Base-by-base conservation (phyloP, 2,888 invertebrate genomes). In the Xanthorhoe spadicearia region DNA sequence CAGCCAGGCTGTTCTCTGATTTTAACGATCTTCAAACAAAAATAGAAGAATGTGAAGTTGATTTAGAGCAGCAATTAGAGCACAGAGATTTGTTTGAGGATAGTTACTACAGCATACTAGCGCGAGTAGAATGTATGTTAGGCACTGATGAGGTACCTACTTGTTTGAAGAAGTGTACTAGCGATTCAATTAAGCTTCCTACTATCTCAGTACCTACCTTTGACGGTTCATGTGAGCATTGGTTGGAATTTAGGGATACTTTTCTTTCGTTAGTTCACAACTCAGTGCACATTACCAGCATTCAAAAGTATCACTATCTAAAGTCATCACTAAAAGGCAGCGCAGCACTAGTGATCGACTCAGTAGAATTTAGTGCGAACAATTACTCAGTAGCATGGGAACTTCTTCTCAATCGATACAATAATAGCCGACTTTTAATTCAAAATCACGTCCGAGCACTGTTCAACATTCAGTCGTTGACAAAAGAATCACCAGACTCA, bases 301-400 rank as follows among this genome's bases (percentile, higher is more conserved):
- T 74, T 10, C 69, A 72, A 50, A 74, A 72, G 23, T 70, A 70
- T 50, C 70, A 74, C 28, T 71, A 74, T 59, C 50, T 73, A 19
- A 66, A 61, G 28, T 71, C 71, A 2, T 64, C 71, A 0, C 64
- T 74, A 6, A 64, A 17, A 8, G 74, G 69, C 8, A 49, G 19
- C 18, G 71, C 72, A 2, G 15, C 49, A 0, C 64, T 60, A 28
- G 66, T 73, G 0, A 70, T 73, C 0, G 63, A 57, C 8, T 61
- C 69, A 2, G 32, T 75, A 50, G 73, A 73, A 35, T 70, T 73
- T 35, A 63, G 69, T 43, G 48, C 67, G 7, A 9, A 50, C 7
- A 74, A 71, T 13, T 74, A 70, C 19, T 10, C 17, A 1, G 60
- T 61, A 13, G 68, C 70, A 10, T 72, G 72, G 72, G 70, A 72